Evolutionary conservation across 2,888 invertebrate species (phyloP).

Genomic region (Xylophagus ater): DNA sequence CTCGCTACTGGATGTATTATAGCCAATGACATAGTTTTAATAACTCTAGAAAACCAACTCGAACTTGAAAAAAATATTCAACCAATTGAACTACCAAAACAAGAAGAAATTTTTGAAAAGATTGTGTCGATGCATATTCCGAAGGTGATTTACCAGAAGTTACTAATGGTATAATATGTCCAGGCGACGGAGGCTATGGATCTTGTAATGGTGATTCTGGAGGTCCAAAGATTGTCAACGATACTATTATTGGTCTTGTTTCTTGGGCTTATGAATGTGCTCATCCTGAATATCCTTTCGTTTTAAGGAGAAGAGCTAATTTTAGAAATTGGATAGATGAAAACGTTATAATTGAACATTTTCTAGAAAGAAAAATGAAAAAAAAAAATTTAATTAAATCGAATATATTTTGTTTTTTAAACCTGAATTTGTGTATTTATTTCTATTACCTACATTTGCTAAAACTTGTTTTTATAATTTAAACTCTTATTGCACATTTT

Average conservation of each 20-base stretch:
- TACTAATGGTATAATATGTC: slow-evolving; percentile 17
- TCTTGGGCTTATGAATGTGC: slow-evolving; percentile 32
- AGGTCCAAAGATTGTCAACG: slow-evolving; percentile 26
- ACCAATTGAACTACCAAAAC: slow-evolving; percentile 34
- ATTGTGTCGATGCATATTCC: slow-evolving; percentile 37
- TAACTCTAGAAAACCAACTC: slow-evolving; percentile 41
- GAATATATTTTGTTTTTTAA: too few species aligned
- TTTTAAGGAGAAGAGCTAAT: not conserved
- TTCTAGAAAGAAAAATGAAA: too few species aligned
- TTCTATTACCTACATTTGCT: too few species aligned
- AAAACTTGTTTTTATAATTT: too few species aligned
- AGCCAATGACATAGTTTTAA: slow-evolving; percentile 47
- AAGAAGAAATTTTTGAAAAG: slow-evolving; percentile 20
- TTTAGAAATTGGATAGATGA: slow-evolving; percentile 3
- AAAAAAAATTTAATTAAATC: too few species aligned
- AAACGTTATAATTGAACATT: too few species aligned
- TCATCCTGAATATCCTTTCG: slow-evolving; percentile 23
- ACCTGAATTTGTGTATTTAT: too few species aligned
- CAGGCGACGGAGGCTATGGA: slow-evolving; percentile 26
- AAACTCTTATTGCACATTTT: too few species aligned
- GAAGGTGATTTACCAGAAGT: slow-evolving; percentile 2
- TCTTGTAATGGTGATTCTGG: slow-evolving; percentile 35
- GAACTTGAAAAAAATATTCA: slow-evolving; percentile 32
- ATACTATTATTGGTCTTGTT: slow-evolving; percentile 27
- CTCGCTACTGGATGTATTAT: slow-evolving; percentile 35